phyloP scores from a whole-genome alignment of 2,888 invertebrate species.

The Epinotia demarniana region DNA sequence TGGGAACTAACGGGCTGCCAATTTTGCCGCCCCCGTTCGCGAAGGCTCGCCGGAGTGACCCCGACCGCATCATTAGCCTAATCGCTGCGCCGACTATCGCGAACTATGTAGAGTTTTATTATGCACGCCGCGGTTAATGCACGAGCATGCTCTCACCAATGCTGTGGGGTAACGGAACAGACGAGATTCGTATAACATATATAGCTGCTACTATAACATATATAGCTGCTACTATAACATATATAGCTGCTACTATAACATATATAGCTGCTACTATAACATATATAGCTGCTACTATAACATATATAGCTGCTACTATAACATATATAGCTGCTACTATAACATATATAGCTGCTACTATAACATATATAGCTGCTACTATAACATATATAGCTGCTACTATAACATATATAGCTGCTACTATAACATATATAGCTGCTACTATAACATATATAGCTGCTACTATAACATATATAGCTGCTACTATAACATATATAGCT shows the following conservation, averaged over 20 bases:
- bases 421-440: neutral
- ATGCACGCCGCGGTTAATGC: slow-evolving; percentile 14
- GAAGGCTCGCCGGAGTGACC: neutral
- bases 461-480: no score
- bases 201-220: neutral
- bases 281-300: neutral
- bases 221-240: neutral
- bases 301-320: neutral
- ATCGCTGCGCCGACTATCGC: neutral
- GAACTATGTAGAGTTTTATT: slow-evolving; percentile 13
- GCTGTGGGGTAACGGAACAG: slow-evolving; percentile 9
- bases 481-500: no score
- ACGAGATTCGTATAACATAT: neutral
- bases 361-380: no score
- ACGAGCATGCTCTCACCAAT: slow-evolving; percentile 10
- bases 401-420: no score
- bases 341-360: neutral
- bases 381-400: no score
- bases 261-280: neutral
- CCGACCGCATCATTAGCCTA: slow-evolving; percentile 28
- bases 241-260: neutral
- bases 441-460: neutral
- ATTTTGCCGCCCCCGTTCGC: slow-evolving; percentile 9
- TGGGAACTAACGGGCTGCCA: neutral
- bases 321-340: neutral